Evolutionary conservation across 2,888 invertebrate genomes (phyloP), one percentile per base, ranked within the genome.

Genomic region (Drosophila helvetica): DNA sequence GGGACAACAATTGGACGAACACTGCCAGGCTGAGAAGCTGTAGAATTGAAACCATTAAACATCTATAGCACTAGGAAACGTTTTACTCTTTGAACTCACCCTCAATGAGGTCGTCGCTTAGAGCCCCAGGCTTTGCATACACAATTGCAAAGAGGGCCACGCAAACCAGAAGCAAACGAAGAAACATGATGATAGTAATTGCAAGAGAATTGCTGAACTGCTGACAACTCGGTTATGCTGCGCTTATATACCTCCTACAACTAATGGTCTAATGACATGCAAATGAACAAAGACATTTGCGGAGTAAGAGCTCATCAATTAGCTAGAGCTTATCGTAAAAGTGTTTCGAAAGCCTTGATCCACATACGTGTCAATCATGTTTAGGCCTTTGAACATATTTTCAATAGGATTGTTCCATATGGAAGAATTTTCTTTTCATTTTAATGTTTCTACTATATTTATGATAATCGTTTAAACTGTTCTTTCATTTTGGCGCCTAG

Each of bases 141-240:
- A 38, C 27, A 46, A 56, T 9, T 12, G 38, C 47, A n/a, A 48
- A 25, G 15, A 62, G 47, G 2, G 19, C 56, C 42, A 62, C 56
- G 18, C 38, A 57, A 47, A 38, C 38, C 38, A 61, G 18, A 48
- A 55, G 8, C 9, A 56, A 10, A 8, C 61, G 56, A n/a, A 56
- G 27, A 27, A 62, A 17, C 56, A 62, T 62, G n/a, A 5, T 42
- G 10, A 38, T 6, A 25, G 55, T n/a, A 46, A 12, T 7, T 47
- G 12, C n/a, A 56, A 9, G 2, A 1, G 38, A 42, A 55, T 46
- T 46, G 43, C 18, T 47, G 5, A 18, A 48, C 19, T 15, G 6
- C 10, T 46, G 18, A 4, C 9, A 46, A 10, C 4, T 18, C 1
- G 1, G 27, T 10, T 17, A 56, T 19, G 38, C 46, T 27, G 10